These are phyloP conservation scores for Drosophila varians DNA, from an alignment of 1,140 invertebrate genomes.

Conservation along the genomic window DNA sequence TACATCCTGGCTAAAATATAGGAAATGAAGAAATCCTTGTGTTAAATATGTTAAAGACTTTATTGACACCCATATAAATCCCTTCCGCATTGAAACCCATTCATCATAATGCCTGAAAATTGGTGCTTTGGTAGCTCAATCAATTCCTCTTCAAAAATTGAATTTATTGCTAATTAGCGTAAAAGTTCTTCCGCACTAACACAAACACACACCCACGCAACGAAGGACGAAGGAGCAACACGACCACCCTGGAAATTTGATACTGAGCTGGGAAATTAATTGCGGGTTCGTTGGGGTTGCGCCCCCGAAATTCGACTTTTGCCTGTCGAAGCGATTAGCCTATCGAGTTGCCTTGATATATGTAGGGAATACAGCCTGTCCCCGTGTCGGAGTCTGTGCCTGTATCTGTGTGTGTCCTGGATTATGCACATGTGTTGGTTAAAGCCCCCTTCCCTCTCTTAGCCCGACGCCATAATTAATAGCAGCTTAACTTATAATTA, in stretches of 20 bases:
- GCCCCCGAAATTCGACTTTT: conserved; percentile 42
- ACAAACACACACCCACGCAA: conserved; percentile 8
- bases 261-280: conserved; percentile 73
- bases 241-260: conserved; percentile 69
- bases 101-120: conserved; percentile 44
- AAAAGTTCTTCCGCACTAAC: conserved; percentile 22
- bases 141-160: conserved; percentile 60
- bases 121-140: conserved; percentile 37
- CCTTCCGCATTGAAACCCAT: conserved; percentile 29
- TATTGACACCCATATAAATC: conserved; percentile 29
- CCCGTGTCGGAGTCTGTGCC: too few species aligned
- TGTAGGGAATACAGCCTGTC: conserved; percentile 20
- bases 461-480: conserved; percentile 76
- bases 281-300: conserved; percentile 62
- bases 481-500: conserved; percentile 81
- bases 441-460: conserved; percentile 10
- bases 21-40: too few species aligned
- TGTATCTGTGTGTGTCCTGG: conserved; percentile 14
- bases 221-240: not conserved
- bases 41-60: conserved; percentile 7
- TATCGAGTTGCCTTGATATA: conserved; percentile 46
- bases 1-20: too few species aligned
- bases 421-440: conserved; percentile 47
- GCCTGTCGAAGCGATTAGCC: conserved; percentile 65
- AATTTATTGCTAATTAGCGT: conserved; percentile 75